Percentiles rank a stretch among this genome's conserved stretches.
Conservation (phyloP, 1,140 invertebrate species). For the Epicauta chinensis region DNA sequence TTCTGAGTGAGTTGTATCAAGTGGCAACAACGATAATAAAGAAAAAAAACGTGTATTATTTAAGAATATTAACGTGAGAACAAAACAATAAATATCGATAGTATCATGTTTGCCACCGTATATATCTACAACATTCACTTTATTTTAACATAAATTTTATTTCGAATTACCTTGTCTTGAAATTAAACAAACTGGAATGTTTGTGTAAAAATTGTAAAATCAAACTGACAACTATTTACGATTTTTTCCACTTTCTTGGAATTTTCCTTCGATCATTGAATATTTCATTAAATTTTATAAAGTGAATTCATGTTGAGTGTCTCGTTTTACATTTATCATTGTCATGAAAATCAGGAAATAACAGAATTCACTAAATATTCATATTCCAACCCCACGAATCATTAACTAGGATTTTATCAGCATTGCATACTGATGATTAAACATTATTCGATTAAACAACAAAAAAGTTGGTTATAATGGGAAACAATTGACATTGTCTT, state of each 20-base stretch:
- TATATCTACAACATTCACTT: conserved; percentile 12
- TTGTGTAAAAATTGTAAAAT: not conserved
- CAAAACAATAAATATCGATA: conserved; percentile 28
- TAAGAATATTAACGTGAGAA: conserved; percentile 20
- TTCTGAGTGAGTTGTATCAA: no score
- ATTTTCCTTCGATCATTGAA: not conserved
- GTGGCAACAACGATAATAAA: no score
- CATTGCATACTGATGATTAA: no score
- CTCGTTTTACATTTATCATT: not conserved
- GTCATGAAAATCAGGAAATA: not conserved
- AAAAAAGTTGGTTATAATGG: no score
- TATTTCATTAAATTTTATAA: not conserved
- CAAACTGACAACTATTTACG: not conserved
- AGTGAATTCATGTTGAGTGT: not conserved
- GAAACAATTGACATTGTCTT: no score
- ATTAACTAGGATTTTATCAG: no score
- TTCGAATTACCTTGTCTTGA: conserved; percentile 5
- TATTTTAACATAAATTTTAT: conserved; percentile 11
- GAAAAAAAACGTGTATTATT: no score
- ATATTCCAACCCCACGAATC: no score
- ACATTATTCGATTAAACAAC: no score
- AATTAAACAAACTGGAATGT: conserved; percentile 11
- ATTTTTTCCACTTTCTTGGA: not conserved
- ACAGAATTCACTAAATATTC: no score
- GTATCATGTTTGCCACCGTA: conserved; percentile 27